Conservation (phyloP, 2,113 vertebrate species). For the Pan paniscus region DNA sequence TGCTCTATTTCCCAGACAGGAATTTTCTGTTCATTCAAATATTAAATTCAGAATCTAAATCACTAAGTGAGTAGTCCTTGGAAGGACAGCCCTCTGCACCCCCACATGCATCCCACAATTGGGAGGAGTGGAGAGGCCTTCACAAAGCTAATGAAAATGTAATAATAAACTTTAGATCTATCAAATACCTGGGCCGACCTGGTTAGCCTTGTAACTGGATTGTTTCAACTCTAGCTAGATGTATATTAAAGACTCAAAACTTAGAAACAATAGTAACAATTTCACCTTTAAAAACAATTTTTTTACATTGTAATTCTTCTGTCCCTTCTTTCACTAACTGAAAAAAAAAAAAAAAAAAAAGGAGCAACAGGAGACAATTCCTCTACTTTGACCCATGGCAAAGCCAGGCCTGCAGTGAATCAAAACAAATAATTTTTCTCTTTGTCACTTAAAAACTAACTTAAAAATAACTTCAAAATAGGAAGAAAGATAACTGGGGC, state of each 20-base stretch:
- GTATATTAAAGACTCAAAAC: not conserved
- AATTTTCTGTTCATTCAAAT: not conserved
- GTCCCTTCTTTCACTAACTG: not conserved
- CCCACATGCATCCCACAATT: not conserved
- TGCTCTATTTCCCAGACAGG: constrained; percentile 54
- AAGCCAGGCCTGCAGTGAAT: constrained; percentile 41
- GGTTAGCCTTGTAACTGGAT: not conserved
- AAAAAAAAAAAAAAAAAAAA: not conserved
- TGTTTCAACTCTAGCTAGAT: constrained; percentile 35
- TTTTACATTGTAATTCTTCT: constrained; percentile 9
- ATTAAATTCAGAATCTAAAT: constrained; percentile 49
- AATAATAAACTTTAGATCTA: not conserved
- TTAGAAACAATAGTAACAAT: constrained; percentile 35
- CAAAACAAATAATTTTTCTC: constrained; percentile 53
- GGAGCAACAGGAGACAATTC: constrained; percentile 69
- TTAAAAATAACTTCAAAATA: constrained; percentile 64
- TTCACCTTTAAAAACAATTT: constrained; percentile 54
- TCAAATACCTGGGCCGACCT: not conserved
- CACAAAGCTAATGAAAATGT: constrained; percentile 37
- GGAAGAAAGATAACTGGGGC: not conserved
- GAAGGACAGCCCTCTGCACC: not conserved
- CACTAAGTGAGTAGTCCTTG: not conserved
- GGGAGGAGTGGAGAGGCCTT: not conserved
- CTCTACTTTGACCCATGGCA: not conserved
- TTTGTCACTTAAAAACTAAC: constrained; percentile 50